Evolutionary conservation across 2,888 invertebrate species (phyloP).

Genomic region (Beris morrisii): DNA sequence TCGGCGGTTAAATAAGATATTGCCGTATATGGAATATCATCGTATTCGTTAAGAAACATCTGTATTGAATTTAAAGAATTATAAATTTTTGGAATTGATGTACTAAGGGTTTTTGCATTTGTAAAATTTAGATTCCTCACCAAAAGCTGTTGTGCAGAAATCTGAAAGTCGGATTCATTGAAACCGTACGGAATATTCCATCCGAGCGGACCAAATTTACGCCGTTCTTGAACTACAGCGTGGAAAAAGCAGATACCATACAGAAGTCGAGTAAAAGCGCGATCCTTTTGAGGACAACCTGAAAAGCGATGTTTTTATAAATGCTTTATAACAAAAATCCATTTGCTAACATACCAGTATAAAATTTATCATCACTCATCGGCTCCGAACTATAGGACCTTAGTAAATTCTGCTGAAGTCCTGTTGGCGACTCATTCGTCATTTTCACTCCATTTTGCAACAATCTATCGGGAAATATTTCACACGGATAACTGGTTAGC

Average conservation of each 20-base stretch:
- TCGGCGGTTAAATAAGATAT: conserved; percentile 86
- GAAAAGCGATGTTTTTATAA: conserved; percentile 42
- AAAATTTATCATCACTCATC: conserved; percentile 80
- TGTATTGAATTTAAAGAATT: conserved; percentile 43
- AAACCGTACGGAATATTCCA: conserved; percentile 92
- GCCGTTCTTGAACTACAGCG: conserved; percentile 76
- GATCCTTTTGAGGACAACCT: conserved; percentile 77
- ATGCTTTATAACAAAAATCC: not conserved
- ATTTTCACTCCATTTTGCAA: conserved; percentile 90
- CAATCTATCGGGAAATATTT: conserved; percentile 82
- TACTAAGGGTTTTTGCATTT: not conserved
- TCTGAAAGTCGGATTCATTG: conserved; percentile 83
- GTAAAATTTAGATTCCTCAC: conserved; percentile 39
- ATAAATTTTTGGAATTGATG: not conserved
- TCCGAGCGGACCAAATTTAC: conserved; percentile 83
- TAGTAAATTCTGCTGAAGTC: conserved; percentile 80
- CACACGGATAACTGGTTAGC: conserved; percentile 87
- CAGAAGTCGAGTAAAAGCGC: conserved; percentile 76
- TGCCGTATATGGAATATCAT: conserved; percentile 79
- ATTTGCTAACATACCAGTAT: conserved; percentile 48
- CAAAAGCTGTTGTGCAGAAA: conserved; percentile 80
- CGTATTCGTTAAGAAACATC: conserved; percentile 78
- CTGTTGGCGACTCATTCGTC: conserved; percentile 91
- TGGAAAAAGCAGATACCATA: conserved; percentile 88
- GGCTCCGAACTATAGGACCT: conserved; percentile 86